Base-by-base conservation (phyloP, 1,140 invertebrate genomes). In the Brachionus plicatilis region DNA sequence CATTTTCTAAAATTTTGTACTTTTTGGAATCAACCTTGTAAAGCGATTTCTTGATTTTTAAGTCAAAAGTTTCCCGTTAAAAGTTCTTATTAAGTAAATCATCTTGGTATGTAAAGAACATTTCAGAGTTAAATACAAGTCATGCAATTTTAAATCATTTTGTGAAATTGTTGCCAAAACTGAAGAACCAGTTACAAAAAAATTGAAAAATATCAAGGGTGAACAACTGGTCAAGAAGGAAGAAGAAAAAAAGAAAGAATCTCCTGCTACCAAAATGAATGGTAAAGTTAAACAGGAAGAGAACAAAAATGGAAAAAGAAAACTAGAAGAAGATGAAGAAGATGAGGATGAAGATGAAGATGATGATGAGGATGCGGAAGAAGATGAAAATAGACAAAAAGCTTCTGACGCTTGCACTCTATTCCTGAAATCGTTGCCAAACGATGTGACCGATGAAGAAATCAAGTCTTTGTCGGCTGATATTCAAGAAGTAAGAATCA, bases 371-470 rank as follows among this genome's bases (percentile, higher is more conserved):
- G 45, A 53, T 9, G 47, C 56, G 2, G 45, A 80, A 0, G 8
- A 43, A 3, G 76, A 80, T 5, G 76, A 82, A 53, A 65, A 68
- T n/a, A 80, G 84, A 33, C 50, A 79, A 2, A 78, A 70, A 53
- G 84, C 37, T 4, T 33, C 12, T 72, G 78, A 83, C 17, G 37
- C 84, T 37, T 50, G 53, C 11, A 85, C 72, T 20, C 90, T 97
- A 20, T 96, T 96, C 90, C 91, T 97, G 83, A 95, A 95, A 65
- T 95, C 96, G 90, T 90, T 96, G 83, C 94, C 95, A 12, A 94
- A 93, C 85, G 92, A 92, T 85, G 94, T 94, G 9, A 93, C 93
- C 3, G 94, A 95, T 89, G 92, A 93, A 33, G 94, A 94, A 84
- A 90, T 97, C 41, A 92, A 93, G 37, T 88, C 92, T 85, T 90